Evolutionary conservation across 2,797 vertebrate genomes (phyloP), one percentile per base, ranked within the genome.

Genomic region (Amblyraja radiata): DNA sequence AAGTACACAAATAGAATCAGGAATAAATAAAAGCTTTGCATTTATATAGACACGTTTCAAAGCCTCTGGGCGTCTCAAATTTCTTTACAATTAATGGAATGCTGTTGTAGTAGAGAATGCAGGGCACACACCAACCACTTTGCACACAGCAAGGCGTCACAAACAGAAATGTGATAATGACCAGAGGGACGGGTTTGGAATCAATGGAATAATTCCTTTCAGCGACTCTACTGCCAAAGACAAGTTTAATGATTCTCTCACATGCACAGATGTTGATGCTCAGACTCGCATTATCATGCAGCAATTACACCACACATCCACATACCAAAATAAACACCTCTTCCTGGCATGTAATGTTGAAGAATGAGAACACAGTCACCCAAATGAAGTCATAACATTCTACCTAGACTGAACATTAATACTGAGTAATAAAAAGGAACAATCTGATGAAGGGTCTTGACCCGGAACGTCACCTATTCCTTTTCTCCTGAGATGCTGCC

Each of bases 251-350:
- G 93, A 94, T 13, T 95, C 95, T 94, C 94, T 94, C 94, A 94
- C 77, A 84, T 95, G 93, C 74, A 93, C 93, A 94, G 94, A 95
- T 95, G 95, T 95, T 0, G 8, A 96, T 95, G 95, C 94, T 93
- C 32, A 91, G 93, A 95, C 95, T 95, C 94, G 93, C 93, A 94
- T 94, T 93, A 93, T 95, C 95, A 94, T 92, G 93, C 93, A 93
- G 94, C 94, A 94, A 94, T 94, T 94, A 94, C 94, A 94, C 94
- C 95, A 94, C 92, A 94, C 93, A 95, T 94, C 94, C 94, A 94
- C 88, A 88, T 32, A 88, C 73, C 90, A 92, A 74, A n/a, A 92
- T 74, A 92, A 76, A 54, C 23, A 74, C 90, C 36, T 92, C 71
- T 6, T 5, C 14, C 46, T 54, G 25, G 39, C 71, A 28, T n/a